Evolutionary conservation across 2,797 vertebrate genomes (phyloP).

Genomic region (Sylvilagus floridanus): DNA sequence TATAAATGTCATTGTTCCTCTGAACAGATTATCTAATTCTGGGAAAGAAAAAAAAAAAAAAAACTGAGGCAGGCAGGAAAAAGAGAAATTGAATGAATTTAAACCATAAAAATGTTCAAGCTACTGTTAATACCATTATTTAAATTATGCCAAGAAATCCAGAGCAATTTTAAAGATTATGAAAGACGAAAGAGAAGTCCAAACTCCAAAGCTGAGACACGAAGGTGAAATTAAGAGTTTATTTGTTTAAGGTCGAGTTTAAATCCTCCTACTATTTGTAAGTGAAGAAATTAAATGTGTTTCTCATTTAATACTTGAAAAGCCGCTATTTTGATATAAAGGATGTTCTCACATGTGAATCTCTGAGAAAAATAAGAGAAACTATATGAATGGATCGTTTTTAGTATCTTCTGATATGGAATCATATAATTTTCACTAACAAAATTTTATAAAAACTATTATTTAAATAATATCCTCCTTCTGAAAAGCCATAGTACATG

Average conservation of each 20-base stretch:
- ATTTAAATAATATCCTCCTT: conserved; percentile 42
- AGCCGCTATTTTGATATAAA: not conserved
- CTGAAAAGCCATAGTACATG: conserved; percentile 3
- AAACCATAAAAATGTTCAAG: conserved; percentile 40
- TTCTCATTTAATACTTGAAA: conserved; percentile 31
- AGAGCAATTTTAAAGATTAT: conserved; percentile 35
- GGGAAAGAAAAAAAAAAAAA: not conserved
- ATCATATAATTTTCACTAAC: conserved; percentile 16
- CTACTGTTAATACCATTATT: conserved; percentile 13
- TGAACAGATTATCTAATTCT: not conserved
- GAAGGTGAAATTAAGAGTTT: conserved; percentile 47
- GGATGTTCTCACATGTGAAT: not conserved
- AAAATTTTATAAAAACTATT: conserved; percentile 35
- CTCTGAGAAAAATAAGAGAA: conserved; percentile 58
- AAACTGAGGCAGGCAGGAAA: not conserved
- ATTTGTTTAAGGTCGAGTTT: conserved; percentile 11
- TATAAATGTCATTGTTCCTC: conserved; percentile 35
- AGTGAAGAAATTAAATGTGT: conserved; percentile 31
- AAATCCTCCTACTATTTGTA: conserved; percentile 50
- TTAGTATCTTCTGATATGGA: conserved; percentile 21
- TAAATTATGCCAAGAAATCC: conserved; percentile 55
- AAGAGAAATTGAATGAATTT: conserved; percentile 32
- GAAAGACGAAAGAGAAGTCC: conserved; percentile 19
- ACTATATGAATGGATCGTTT: conserved; percentile 22
- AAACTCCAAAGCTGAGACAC: not conserved